Evolutionary conservation across 2,113 vertebrate species (phyloP).

Genomic region (Channa maculata): DNA sequence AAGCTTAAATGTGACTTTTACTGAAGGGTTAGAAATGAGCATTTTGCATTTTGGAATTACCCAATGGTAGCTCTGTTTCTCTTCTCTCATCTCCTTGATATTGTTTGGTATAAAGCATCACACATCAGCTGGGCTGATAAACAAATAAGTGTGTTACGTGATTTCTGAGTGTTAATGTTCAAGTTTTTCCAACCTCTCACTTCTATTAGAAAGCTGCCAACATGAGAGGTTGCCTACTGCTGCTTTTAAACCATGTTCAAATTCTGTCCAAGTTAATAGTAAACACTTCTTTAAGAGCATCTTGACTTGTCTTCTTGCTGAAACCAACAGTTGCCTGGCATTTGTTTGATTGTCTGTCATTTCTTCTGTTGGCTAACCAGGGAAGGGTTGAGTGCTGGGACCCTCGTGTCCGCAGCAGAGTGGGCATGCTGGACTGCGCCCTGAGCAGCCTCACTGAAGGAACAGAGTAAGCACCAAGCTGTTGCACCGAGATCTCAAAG

Average conservation of each 20-base stretch:
- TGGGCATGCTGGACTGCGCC: conserved; percentile 92
- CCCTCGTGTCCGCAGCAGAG: conserved; percentile 89
- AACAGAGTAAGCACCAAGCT: conserved; percentile 87
- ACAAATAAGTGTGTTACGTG: conserved; percentile 12
- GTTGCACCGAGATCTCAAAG: not conserved
- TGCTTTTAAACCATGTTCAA: not conserved
- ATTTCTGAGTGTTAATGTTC: conserved; percentile 31
- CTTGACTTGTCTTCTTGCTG: not conserved
- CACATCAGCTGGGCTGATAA: conserved; percentile 28
- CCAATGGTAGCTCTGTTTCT: not conserved
- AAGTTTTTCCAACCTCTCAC: conserved; percentile 16
- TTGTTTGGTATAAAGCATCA: conserved; percentile 14
- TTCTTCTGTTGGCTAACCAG: conserved; percentile 67
- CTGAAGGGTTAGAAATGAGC: not conserved
- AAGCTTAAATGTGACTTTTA: too few species aligned
- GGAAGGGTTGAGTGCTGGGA: conserved; percentile 98
- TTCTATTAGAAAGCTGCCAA: conserved; percentile 4
- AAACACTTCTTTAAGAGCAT: too few species aligned
- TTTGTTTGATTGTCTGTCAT: conserved; percentile 18
- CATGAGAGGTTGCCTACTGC: not conserved
- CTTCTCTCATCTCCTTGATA: not conserved
- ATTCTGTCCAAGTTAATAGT: not conserved
- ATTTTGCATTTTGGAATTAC: not conserved
- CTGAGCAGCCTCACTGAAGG: conserved; percentile 90
- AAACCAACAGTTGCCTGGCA: not conserved